These are phyloP conservation scores for Coboldia fuscipes DNA, from an alignment of 1,140 invertebrate genomes.

Conservation along the genomic window DNA sequence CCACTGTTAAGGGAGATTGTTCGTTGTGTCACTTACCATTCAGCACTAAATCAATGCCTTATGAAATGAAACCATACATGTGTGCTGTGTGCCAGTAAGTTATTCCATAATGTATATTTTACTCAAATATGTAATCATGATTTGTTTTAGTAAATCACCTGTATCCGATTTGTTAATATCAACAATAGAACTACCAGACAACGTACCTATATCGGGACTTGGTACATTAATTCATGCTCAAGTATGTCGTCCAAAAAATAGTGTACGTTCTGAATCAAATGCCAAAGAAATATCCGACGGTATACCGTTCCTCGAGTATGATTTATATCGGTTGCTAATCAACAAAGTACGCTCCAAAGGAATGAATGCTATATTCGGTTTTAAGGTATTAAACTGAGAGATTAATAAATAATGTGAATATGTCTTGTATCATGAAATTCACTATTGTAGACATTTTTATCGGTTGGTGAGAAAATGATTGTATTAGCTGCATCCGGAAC, in stretches of 20 bases:
- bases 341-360: slow-evolving; percentile 83
- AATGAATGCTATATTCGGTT: slow-evolving; percentile 80
- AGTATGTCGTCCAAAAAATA: slow-evolving; percentile 57
- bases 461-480: slow-evolving; percentile 70
- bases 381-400: slow-evolving; percentile 30
- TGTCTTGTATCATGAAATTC: slow-evolving; percentile 5
- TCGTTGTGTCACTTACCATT: slow-evolving; percentile 64
- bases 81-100: slow-evolving; percentile 48
- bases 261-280: slow-evolving; percentile 62
- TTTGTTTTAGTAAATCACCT: slow-evolving; percentile 39
- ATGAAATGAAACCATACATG: slow-evolving; percentile 29
- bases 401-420: slow-evolving; percentile 2
- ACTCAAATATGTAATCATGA: slow-evolving; percentile 1
- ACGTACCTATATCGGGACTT: slow-evolving; percentile 46
- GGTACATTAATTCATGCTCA: slow-evolving; percentile 59
- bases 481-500: slow-evolving; percentile 77
- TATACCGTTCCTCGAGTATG: slow-evolving; percentile 88
- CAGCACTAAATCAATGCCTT: slow-evolving; percentile 42
- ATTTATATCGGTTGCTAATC: slow-evolving; percentile 74
- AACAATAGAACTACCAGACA: slow-evolving; percentile 65
- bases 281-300: slow-evolving; percentile 87
- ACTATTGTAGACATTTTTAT: slow-evolving; percentile 42
- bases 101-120: slow-evolving; percentile 1
- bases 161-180: slow-evolving; percentile 82
- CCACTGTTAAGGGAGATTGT: slow-evolving; percentile 11